These are phyloP conservation scores for Dipodomys ordii DNA, from an alignment of 2,113 vertebrate genomes.

Conservation along the genomic window DNA sequence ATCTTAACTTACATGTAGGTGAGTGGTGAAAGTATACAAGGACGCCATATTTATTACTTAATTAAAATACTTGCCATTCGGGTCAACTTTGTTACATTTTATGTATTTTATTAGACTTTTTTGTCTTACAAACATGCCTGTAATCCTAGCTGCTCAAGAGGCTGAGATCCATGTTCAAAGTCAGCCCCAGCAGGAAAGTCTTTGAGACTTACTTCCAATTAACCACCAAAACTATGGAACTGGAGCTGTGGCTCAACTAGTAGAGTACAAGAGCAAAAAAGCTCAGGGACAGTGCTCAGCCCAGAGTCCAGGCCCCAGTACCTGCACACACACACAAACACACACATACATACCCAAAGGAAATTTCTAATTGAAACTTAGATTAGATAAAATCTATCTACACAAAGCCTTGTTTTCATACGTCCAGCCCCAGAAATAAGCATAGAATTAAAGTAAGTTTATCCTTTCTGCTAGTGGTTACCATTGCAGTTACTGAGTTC, in stretches of 20 bases:
- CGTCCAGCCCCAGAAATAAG: neutral
- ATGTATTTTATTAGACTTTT: neutral
- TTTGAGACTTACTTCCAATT: too few species aligned
- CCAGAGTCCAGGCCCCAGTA: too few species aligned
- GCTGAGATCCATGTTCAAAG: too few species aligned
- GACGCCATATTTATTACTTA: neutral
- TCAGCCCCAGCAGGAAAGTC: too few species aligned
- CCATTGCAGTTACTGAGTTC: neutral
- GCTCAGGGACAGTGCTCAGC: too few species aligned
- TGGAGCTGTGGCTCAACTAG: too few species aligned
- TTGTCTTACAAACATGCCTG: too few species aligned
- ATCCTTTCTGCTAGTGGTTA: neutral
- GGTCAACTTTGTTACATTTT: neutral
- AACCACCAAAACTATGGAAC: too few species aligned
- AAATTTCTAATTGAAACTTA: constrained; percentile 21
- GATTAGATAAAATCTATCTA: neutral
- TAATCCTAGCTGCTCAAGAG: too few species aligned
- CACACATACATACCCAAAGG: too few species aligned
- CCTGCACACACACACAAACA: too few species aligned
- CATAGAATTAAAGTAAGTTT: neutral
- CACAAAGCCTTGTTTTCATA: neutral
- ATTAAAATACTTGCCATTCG: constrained; percentile 26
- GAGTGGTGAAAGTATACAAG: neutral
- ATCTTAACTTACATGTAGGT: neutral
- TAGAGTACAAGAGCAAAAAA: too few species aligned